phyloP scores from a whole-genome alignment of 2,888 invertebrate species.

The Stenodema calcarata region DNA sequence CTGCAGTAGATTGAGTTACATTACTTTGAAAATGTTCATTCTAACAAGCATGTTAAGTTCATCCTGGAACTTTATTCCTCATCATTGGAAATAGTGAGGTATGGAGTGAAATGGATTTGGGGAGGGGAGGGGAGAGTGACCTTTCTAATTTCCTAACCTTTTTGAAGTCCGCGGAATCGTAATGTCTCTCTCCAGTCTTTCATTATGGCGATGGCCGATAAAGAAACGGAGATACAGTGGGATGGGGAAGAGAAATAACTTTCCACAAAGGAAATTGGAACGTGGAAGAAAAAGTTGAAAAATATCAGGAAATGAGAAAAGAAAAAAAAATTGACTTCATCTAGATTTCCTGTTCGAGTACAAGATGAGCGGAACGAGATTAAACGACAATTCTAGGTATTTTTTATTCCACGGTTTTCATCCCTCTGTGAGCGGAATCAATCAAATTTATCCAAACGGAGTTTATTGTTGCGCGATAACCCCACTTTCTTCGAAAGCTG shows the following conservation, averaged over 20 bases:
- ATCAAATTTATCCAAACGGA: background rate
- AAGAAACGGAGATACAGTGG: background rate
- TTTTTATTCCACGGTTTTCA: background rate
- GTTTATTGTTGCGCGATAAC: background rate
- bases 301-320: background rate
- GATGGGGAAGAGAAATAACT: background rate
- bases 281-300: background rate
- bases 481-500: background rate
- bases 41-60: too few relatives aligned
- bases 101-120: background rate
- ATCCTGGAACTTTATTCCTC: too few relatives aligned
- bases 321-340: background rate
- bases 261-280: background rate
- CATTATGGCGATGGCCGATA: background rate
- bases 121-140: background rate
- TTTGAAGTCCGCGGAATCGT: background rate
- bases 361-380: background rate
- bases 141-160: background rate
- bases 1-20: too few relatives aligned
- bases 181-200: background rate
- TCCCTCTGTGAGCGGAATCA: background rate
- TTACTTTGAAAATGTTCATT: too few relatives aligned
- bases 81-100: too few relatives aligned
- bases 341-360: background rate
- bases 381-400: background rate